A percentile compares a stretch with the other conserved stretches of the same genome.
phyloP scores from a whole-genome alignment of 1,140 invertebrate species.

The Mercenaria mercenaria region DNA sequence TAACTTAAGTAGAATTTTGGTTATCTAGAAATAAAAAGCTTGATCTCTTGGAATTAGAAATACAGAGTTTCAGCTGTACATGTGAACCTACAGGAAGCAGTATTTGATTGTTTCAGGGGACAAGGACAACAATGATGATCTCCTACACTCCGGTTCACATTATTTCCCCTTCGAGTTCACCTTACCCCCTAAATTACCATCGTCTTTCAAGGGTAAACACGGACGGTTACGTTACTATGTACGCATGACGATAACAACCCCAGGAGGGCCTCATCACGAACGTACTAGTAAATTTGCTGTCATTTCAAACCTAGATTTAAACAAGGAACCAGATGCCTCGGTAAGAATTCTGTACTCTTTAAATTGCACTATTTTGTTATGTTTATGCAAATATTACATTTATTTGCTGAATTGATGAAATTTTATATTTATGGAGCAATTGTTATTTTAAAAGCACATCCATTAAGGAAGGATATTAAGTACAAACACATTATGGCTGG shows the following conservation, averaged over 20 bases:
- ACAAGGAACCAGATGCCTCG: constrained; percentile 81
- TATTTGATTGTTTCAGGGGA: constrained; percentile 81
- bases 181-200: constrained; percentile 79
- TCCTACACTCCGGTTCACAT: constrained; percentile 81
- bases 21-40: too few relatives aligned
- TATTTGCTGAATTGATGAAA: not conserved
- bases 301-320: constrained; percentile 81
- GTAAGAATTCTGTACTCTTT: constrained; percentile 68
- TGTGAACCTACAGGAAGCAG: too few relatives aligned
- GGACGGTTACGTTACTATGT: constrained; percentile 83
- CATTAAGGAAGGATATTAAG: too few relatives aligned
- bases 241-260: constrained; percentile 81
- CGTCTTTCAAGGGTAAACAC: constrained; percentile 84
- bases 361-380: not conserved
- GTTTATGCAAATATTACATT: not conserved
- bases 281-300: constrained; percentile 83
- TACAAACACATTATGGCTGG: too few relatives aligned
- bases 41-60: too few relatives aligned
- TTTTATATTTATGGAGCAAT: too few relatives aligned
- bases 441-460: too few relatives aligned
- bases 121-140: constrained; percentile 80
- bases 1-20: too few relatives aligned
- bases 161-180: constrained; percentile 84
- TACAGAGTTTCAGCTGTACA: too few relatives aligned
- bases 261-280: constrained; percentile 81